A percentile compares a stretch with the other conserved stretches of the same genome.
phyloP scores from a whole-genome alignment of 2,113 vertebrate species.

The Misgurnus mizolepis region DNA sequence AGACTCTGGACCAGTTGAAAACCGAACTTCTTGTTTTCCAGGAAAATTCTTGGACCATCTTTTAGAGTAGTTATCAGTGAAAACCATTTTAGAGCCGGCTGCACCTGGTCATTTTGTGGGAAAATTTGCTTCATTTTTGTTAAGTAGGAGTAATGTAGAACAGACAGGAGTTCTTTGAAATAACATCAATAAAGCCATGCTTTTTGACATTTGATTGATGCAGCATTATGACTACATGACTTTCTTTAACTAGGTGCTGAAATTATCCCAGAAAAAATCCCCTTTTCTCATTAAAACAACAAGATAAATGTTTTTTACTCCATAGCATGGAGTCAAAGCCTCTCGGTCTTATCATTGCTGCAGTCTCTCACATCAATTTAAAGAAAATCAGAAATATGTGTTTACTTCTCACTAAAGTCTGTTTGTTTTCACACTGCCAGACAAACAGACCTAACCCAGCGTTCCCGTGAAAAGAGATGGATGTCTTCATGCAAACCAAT shows the following conservation, averaged over 20 bases:
- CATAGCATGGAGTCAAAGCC: not conserved
- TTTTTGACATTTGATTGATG: conserved; percentile 1
- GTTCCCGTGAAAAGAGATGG: not conserved
- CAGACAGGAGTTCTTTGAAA: not conserved
- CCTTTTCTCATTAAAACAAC: not conserved
- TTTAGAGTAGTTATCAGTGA: not conserved
- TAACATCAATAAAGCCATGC: not conserved
- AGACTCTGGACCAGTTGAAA: not conserved
- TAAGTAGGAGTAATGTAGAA: not conserved
- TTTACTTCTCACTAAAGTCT: conserved; percentile 17
- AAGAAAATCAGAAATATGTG: conserved; percentile 15
- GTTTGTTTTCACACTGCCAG: conserved; percentile 2
- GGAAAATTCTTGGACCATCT: not conserved
- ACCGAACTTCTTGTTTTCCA: not conserved
- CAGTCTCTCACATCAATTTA: not conserved
- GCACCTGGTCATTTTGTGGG: not conserved
- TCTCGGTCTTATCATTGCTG: not conserved
- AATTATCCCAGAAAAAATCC: not conserved
- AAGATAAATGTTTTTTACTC: conserved; percentile 4
- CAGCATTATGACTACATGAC: not conserved
- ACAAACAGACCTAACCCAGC: conserved; percentile 8
- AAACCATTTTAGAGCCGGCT: not conserved
- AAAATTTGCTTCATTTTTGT: not conserved
- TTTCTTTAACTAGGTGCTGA: not conserved
- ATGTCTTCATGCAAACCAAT: conserved; percentile 19